These are phyloP conservation scores for Stegodyphus dumicola DNA, from an alignment of 1,140 invertebrate species.

Conservation along the genomic window DNA sequence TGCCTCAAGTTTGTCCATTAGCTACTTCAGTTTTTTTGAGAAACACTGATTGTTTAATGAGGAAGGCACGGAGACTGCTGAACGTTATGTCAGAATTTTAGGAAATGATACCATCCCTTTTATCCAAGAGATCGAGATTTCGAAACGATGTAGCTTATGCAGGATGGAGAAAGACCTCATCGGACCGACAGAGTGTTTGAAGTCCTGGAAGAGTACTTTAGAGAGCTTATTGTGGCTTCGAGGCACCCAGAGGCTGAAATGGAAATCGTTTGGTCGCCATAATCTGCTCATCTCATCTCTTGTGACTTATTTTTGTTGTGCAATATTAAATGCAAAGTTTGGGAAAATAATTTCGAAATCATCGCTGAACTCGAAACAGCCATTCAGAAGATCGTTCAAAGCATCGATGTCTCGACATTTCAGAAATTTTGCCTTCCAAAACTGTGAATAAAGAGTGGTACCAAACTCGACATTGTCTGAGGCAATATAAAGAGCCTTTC, in stretches of 20 bases:
- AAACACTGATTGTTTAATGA: too few relatives aligned
- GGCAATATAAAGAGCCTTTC: too few relatives aligned
- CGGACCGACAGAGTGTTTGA: not conserved
- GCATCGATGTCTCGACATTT: too few relatives aligned
- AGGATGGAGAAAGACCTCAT: not conserved
- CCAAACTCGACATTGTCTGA: too few relatives aligned
- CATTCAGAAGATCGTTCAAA: not conserved
- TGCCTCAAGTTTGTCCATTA: too few relatives aligned
- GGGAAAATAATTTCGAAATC: not conserved
- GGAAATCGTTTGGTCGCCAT: not conserved
- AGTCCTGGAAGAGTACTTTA: not conserved
- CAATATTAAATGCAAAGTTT: not conserved
- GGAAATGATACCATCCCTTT: too few relatives aligned
- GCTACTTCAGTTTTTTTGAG: too few relatives aligned
- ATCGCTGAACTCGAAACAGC: not conserved
- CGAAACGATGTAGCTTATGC: not conserved
- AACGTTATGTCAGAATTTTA: too few relatives aligned
- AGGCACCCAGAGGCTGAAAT: not conserved
- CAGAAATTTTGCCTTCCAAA: too few relatives aligned
- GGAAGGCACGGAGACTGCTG: too few relatives aligned
- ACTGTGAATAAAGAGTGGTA: too few relatives aligned
- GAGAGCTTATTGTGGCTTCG: not conserved
- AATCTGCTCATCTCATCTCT: not conserved
- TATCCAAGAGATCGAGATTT: not conserved
- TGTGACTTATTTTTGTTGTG: not conserved